Percentiles rank a stretch among this genome's conserved stretches.
phyloP scores from a whole-genome alignment of 2,113 vertebrate species.

The Tupaia tana region DNA sequence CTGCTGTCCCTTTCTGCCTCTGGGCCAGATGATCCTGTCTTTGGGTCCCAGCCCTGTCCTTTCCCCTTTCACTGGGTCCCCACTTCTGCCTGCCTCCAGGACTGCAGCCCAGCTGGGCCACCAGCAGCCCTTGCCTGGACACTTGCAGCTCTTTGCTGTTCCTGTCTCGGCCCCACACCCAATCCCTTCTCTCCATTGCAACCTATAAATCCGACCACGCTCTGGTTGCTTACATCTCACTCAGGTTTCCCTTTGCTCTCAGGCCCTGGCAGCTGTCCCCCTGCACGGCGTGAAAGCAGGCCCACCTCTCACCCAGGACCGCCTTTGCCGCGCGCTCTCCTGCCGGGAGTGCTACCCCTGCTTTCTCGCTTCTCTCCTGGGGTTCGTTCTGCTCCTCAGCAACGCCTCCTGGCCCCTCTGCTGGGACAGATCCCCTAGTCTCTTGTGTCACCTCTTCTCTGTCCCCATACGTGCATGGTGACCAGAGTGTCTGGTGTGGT shows the following conservation, averaged over 20 bases:
- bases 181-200: not conserved
- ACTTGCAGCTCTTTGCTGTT: not conserved
- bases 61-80: not conserved
- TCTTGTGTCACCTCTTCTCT: not conserved
- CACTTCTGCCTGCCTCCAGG: not conserved
- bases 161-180: not conserved
- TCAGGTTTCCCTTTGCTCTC: not conserved
- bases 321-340: not conserved
- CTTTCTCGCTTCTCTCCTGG: not conserved
- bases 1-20: not conserved
- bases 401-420: not conserved
- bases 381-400: not conserved
- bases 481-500: not conserved
- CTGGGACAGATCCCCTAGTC: not conserved
- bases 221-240: not conserved
- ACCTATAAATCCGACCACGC: not conserved
- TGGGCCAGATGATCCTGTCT: not conserved
- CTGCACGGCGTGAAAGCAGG: accelerated
- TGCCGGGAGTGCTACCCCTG: not conserved
- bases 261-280: not conserved
- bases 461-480: not conserved
- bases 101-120: not conserved
- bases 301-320: accelerated
- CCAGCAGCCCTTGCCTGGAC: not conserved
- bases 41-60: not conserved